These are phyloP conservation scores for Machimus atricapillus DNA, from an alignment of 2,888 invertebrate genomes.

Conservation along the genomic window DNA sequence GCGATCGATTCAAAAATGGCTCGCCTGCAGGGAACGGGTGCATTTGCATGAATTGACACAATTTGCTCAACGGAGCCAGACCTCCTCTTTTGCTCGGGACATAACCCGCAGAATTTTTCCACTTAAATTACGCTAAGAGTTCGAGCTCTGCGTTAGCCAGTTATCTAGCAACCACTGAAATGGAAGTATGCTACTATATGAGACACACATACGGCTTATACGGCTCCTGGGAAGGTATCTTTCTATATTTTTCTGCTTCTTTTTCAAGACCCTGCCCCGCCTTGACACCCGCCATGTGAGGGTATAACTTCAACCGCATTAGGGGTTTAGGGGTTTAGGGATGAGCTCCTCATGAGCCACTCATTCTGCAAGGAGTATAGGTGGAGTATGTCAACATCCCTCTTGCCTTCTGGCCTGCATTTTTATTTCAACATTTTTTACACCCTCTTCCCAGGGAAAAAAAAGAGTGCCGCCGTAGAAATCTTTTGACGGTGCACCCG, in stretches of 20 bases:
- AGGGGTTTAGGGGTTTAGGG: background rate
- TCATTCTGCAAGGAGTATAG: background rate
- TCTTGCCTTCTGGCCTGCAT: background rate
- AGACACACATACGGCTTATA: background rate
- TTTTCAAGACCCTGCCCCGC: background rate
- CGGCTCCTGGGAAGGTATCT: background rate
- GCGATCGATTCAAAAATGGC: background rate
- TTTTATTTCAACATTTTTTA: background rate
- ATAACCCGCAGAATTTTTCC: background rate
- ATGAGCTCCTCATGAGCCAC: background rate
- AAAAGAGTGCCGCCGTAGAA: background rate
- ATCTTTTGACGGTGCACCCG: background rate
- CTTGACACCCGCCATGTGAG: background rate
- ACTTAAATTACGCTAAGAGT: background rate
- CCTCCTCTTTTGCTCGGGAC: background rate
- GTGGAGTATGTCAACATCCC: background rate
- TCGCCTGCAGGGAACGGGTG: background rate
- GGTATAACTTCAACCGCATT: background rate
- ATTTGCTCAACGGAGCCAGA: background rate
- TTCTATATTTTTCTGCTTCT: background rate
- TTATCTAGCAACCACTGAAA: background rate
- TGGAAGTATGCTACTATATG: background rate
- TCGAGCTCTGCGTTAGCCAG: background rate
- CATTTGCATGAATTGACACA: background rate
- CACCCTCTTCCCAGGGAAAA: background rate